phyloP scores from a whole-genome alignment of 2,797 vertebrate species.

The Chaenodraco wilsoni region DNA sequence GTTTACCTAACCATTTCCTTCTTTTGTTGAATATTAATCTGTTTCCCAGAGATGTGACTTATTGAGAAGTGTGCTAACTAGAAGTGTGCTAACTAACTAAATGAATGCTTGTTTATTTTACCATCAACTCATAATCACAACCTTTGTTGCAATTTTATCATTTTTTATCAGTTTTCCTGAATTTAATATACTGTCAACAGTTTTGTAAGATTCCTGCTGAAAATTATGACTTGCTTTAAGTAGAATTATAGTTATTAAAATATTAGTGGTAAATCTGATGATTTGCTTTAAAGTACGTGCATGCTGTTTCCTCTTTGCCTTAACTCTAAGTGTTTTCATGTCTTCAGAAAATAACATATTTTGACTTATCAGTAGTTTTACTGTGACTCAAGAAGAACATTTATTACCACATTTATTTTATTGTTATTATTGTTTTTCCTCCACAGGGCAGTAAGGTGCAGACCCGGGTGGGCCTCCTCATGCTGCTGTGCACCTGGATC shows the following conservation, averaged over 20 bases:
- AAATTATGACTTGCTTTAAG: neutral
- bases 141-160: conserved; percentile 12
- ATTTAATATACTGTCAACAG: neutral
- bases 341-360: neutral
- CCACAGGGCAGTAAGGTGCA: conserved; percentile 97
- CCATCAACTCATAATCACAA: neutral
- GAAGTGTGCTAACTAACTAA: conserved; percentile 7
- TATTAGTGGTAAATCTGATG: neutral
- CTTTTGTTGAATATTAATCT: neutral
- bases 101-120: neutral
- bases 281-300: neutral
- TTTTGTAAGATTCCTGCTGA: conserved; percentile 4
- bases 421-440: conserved; percentile 26
- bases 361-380: neutral
- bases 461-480: conserved; percentile 95
- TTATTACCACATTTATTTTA: conserved; percentile 15
- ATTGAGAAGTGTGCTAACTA: neutral
- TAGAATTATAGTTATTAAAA: too few species aligned
- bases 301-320: neutral
- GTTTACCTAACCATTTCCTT: conserved; percentile 20
- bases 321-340: neutral
- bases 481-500: conserved; percentile 98
- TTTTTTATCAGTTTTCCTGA: neutral
- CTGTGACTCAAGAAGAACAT: neutral
- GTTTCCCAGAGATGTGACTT: neutral